Conservation (phyloP, 2,113 vertebrate species). For the Sinocyclocheilus anshuiensis region DNA sequence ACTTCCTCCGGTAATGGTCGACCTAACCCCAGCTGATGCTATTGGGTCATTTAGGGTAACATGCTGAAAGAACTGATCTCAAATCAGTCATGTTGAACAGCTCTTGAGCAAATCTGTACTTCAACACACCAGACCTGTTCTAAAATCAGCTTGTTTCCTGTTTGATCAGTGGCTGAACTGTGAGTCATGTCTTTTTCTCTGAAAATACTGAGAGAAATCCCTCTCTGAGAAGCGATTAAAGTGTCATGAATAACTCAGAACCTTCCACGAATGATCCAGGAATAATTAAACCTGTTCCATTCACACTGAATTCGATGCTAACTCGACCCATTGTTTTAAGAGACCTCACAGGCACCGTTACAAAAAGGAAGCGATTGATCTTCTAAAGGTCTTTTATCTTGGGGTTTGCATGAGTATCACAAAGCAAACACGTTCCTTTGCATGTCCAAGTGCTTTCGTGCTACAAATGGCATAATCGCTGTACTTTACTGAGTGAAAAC, state of each 20-base stretch:
- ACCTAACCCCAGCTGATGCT: background rate
- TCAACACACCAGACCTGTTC: background rate
- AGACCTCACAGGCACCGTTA: background rate
- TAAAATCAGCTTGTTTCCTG: background rate
- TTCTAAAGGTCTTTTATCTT: constrained; percentile 18
- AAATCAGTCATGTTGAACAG: too few species aligned
- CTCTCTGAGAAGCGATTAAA: constrained; percentile 50
- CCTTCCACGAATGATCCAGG: constrained; percentile 28
- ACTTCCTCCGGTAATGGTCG: constrained; percentile 87
- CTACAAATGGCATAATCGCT: background rate
- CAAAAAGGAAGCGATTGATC: constrained; percentile 17
- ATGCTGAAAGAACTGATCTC: background rate
- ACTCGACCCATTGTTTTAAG: background rate
- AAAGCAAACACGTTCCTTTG: background rate
- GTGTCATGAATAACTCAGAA: constrained; percentile 43
- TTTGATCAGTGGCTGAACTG: constrained; percentile 26
- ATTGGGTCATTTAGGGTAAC: background rate
- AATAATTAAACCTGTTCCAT: constrained; percentile 48
- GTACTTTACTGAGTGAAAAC: background rate
- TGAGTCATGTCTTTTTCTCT: constrained; percentile 30
- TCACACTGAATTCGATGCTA: background rate
- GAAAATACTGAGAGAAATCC: constrained; percentile 4
- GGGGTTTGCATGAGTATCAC: background rate
- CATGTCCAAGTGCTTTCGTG: background rate
- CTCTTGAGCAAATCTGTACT: background rate